phyloP scores from a whole-genome alignment of 1,140 invertebrate species.

The Paracyclopina nana region DNA sequence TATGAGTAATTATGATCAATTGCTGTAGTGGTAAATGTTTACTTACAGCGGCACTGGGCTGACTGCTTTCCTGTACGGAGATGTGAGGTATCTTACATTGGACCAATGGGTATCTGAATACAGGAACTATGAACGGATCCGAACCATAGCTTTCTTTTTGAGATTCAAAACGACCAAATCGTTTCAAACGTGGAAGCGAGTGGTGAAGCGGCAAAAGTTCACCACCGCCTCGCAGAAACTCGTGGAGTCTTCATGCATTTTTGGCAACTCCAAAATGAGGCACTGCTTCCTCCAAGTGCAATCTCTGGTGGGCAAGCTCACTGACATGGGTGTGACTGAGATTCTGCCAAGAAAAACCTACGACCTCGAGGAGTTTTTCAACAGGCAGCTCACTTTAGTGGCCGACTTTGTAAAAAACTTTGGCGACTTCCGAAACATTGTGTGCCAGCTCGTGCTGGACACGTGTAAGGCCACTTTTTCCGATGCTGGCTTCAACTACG shows the following conservation, averaged over 20 bases:
- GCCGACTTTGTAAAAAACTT: not conserved
- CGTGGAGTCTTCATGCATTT: not conserved
- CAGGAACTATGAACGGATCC: no score
- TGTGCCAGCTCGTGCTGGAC: not conserved
- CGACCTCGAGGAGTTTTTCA: not conserved
- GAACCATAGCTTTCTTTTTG: not conserved
- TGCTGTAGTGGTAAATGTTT: no score
- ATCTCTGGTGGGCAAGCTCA: not conserved
- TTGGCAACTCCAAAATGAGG: not conserved
- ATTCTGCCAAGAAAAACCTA: not conserved
- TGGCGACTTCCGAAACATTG: not conserved
- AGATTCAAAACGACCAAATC: not conserved
- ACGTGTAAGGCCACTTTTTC: not conserved
- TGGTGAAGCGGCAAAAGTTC: not conserved
- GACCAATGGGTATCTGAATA: no score
- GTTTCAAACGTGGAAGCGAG: not conserved
- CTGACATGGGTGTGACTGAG: not conserved
- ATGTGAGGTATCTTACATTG: no score
- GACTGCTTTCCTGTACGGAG: no score
- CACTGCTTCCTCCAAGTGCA: not conserved
- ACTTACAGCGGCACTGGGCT: no score
- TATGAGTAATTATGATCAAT: no score
- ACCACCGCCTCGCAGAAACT: not conserved
- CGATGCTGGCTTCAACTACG: not conserved
- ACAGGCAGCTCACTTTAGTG: not conserved